A percentile compares a stretch with the other conserved stretches of the same genome.
These are phyloP conservation scores for Polyodon spathula DNA, from an alignment of 2,113 vertebrate species.

Conservation along the genomic window DNA sequence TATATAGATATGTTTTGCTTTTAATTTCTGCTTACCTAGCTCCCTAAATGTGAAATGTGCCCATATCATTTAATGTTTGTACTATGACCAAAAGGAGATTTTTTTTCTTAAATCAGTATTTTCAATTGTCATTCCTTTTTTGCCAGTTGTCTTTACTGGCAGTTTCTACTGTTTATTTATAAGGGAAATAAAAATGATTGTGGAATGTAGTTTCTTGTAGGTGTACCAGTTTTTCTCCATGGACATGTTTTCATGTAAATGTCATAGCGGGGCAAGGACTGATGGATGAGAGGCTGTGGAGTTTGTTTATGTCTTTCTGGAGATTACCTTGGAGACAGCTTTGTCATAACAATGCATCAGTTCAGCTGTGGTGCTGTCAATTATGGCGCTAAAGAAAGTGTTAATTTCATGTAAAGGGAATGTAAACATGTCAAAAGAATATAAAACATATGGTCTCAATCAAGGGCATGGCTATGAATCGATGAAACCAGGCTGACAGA, in stretches of 20 bases:
- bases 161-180: conserved; percentile 23
- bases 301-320: conserved; percentile 35
- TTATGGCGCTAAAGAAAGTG: conserved; percentile 16
- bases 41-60: no score
- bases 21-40: no score
- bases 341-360: conserved; percentile 35
- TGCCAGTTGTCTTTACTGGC: conserved; percentile 1
- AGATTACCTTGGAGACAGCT: conserved; percentile 43
- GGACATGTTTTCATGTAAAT: conserved; percentile 10
- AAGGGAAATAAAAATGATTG: conserved; percentile 21
- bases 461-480: not conserved
- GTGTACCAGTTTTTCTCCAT: conserved; percentile 22
- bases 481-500: conserved; percentile 1
- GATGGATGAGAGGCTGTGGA: conserved; percentile 26
- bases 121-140: not conserved
- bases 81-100: not conserved
- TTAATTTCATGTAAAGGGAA: conserved; percentile 25
- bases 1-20: no score
- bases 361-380: conserved; percentile 33
- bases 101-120: not conserved
- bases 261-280: conserved; percentile 22
- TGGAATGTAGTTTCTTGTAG: conserved; percentile 17
- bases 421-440: conserved; percentile 17
- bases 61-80: not conserved
- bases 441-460: not conserved